phyloP scores from a whole-genome alignment of 2,888 invertebrate species.

The Eulithis prunata region DNA sequence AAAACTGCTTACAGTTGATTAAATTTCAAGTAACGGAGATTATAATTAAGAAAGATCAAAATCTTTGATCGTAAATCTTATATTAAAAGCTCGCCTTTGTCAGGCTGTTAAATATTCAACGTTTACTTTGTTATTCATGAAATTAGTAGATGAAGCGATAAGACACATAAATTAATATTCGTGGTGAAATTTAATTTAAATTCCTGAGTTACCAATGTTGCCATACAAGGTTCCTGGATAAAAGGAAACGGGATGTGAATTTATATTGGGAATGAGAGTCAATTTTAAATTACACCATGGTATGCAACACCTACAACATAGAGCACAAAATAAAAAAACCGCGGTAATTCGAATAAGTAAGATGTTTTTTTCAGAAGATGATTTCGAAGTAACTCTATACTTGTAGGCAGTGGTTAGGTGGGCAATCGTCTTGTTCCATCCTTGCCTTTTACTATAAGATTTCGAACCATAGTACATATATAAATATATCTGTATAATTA shows the following conservation, averaged over 20 bases:
- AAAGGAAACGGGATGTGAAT: conserved; percentile 4
- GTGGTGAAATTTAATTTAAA: conserved; percentile 19
- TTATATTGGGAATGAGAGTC: too few relatives aligned
- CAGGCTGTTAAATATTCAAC: conserved; percentile 29
- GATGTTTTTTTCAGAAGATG: too few relatives aligned
- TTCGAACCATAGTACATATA: too few relatives aligned
- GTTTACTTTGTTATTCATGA: conserved; percentile 31
- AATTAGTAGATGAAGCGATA: conserved; percentile 31
- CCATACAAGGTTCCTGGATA: conserved; percentile 6
- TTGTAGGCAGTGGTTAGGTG: too few relatives aligned
- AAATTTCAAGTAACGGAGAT: conserved; percentile 64
- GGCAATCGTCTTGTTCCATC: too few relatives aligned
- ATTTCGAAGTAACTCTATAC: too few relatives aligned
- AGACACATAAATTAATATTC: conserved; percentile 21
- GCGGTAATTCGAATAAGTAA: too few relatives aligned
- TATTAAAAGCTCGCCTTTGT: conserved; percentile 42
- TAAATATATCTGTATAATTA: too few relatives aligned
- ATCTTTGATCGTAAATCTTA: conserved; percentile 54
- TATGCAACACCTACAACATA: too few relatives aligned
- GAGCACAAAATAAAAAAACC: too few relatives aligned
- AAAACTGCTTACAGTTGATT: conserved; percentile 52
- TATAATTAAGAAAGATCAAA: conserved; percentile 61
- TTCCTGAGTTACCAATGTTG: conserved; percentile 1
- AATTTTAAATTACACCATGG: too few relatives aligned
- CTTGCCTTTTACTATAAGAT: too few relatives aligned